Evolutionary conservation across 1,140 invertebrate genomes (phyloP).

Genomic region (Drosophila mayri): DNA sequence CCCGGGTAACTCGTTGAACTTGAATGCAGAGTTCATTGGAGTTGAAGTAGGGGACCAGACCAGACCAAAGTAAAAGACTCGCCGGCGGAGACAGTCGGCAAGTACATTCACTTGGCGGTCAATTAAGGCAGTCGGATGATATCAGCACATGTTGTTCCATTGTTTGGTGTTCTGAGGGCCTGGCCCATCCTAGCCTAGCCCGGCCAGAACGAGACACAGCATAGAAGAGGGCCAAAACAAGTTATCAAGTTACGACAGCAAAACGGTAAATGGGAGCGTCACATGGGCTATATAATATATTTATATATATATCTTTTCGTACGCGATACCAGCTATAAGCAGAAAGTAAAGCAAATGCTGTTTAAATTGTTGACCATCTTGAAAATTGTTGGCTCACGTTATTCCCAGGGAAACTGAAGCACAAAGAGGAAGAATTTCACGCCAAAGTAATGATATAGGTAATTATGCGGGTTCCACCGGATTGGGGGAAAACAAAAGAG

Average conservation of each 20-base stretch:
- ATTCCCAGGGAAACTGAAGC: conserved; percentile 56
- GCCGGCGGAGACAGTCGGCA: conserved; percentile 29
- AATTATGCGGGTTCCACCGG: conserved; percentile 52
- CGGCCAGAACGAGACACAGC: conserved; percentile 3
- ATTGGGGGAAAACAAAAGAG: not conserved
- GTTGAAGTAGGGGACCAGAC: conserved; percentile 28
- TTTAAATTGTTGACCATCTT: conserved; percentile 35
- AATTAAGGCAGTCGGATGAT: conserved; percentile 63
- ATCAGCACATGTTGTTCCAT: conserved; percentile 47
- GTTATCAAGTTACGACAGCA: conserved; percentile 57
- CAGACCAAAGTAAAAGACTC: not conserved
- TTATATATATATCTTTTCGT: not conserved
- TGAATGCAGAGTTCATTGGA: conserved; percentile 68
- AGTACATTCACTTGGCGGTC: conserved; percentile 59
- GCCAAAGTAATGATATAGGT: conserved; percentile 29
- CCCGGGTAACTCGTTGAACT: conserved; percentile 67
- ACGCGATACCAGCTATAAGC: conserved; percentile 19
- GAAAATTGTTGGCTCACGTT: conserved; percentile 68
- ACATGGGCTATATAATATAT: conserved; percentile 5
- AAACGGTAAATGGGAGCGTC: conserved; percentile 49
- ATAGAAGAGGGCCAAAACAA: conserved; percentile 47
- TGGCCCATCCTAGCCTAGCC: conserved; percentile 1
- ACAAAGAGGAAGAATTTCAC: conserved; percentile 50
- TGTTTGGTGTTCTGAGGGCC: conserved; percentile 16
- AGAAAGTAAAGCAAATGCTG: conserved; percentile 43